Conservation (phyloP, 2,888 invertebrate genomes). For the Drosophila meridionalis region DNA sequence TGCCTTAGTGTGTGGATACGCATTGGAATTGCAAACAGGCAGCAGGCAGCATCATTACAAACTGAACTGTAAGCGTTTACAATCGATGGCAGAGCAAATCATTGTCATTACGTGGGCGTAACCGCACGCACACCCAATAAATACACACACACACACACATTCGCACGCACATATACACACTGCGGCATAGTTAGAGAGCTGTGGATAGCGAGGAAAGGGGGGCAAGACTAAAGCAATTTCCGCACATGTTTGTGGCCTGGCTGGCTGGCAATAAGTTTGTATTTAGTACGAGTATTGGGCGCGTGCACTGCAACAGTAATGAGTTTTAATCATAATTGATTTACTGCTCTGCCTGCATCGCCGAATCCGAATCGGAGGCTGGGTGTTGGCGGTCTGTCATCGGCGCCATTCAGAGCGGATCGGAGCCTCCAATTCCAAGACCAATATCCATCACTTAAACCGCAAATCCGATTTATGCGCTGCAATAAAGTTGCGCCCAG, state of each 20-base stretch:
- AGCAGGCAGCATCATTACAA: constrained; percentile 57
- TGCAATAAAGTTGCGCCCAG: constrained; percentile 61
- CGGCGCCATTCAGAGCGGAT: constrained; percentile 46
- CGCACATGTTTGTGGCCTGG: constrained; percentile 66
- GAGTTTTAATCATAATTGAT: constrained; percentile 80
- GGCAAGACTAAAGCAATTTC: constrained; percentile 58
- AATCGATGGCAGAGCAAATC: constrained; percentile 70
- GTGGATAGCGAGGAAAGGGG: not conserved
- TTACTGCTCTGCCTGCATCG: constrained; percentile 51
- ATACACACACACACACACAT: constrained; percentile 17
- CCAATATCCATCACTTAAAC: constrained; percentile 46
- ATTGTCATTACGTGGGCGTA: constrained; percentile 73
- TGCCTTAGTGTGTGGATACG: constrained; percentile 15
- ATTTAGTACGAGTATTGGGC: constrained; percentile 40
- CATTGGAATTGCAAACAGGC: constrained; percentile 49
- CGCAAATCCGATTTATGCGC: constrained; percentile 62
- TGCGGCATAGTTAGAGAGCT: constrained; percentile 1
- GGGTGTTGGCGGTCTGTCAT: constrained; percentile 41
- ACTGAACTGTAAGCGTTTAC: constrained; percentile 61
- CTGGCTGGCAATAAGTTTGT: constrained; percentile 57
- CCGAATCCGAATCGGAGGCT: constrained; percentile 4
- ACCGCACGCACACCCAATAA: constrained; percentile 51
- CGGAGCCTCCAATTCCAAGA: constrained; percentile 19
- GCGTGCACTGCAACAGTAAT: constrained; percentile 66
- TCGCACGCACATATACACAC: not conserved